Percentiles rank a stretch among this genome's conserved stretches.
Evolutionary conservation across 1,140 invertebrate genomes (phyloP).

Genomic region (Copidosoma floridanum): DNA sequence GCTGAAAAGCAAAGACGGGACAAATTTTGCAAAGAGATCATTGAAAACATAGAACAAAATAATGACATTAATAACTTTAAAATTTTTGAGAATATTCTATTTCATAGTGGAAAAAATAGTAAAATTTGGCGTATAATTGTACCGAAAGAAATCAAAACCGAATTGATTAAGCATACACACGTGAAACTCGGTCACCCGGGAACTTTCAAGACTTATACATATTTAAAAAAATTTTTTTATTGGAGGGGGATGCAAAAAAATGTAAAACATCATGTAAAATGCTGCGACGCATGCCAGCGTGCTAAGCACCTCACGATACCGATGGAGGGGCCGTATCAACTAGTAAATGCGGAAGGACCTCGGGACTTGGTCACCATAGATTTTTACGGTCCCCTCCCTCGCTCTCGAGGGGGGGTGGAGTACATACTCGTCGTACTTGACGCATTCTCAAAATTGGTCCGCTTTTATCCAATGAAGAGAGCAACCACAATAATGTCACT

Average conservation of each 20-base stretch:
- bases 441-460: background rate
- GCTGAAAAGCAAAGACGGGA: too few relatives aligned
- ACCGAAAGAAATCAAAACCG: background rate
- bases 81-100: background rate
- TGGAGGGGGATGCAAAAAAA: background rate
- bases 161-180: background rate
- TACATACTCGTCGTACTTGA: conserved; percentile 12
- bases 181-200: background rate
- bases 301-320: background rate
- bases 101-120: background rate
- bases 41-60: background rate
- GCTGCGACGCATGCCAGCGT: background rate
- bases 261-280: background rate
- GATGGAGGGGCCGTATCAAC: background rate
- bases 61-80: background rate
- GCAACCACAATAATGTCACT: background rate
- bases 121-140: background rate
- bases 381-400: background rate
- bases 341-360: background rate
- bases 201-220: background rate
- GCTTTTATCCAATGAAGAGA: background rate
- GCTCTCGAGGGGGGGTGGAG: background rate
- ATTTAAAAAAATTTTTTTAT: background rate
- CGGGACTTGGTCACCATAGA: background rate
- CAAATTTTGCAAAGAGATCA: background rate